Evolutionary conservation across 2,888 invertebrate genomes (phyloP), one percentile per base, ranked within the genome.

Genomic region (Cephonodes hylas): DNA sequence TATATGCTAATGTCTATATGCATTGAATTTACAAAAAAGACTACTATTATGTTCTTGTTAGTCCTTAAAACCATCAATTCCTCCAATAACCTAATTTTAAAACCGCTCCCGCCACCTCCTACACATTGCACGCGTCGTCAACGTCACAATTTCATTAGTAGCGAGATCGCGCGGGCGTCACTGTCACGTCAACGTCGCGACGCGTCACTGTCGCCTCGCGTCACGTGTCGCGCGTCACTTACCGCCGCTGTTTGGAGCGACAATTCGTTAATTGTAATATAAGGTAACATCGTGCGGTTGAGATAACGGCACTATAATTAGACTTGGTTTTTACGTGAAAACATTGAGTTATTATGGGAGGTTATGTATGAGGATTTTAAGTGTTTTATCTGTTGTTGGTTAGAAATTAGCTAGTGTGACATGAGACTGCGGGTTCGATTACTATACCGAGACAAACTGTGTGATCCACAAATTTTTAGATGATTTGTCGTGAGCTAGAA

Each of bases 71-170:
- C n/a, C 2, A 4, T 38, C 8, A 4, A 38, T 8, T 13, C 22
- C 1, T 22, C 6, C 6, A 27, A 5, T 25, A 53, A 15, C 2
- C 1, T 18, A 22, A 45, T 27, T 7, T 13, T 25, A 20, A 56
- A 2, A 3, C 15, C 10, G 15, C 22, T 31, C 0, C 48, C 75
- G 75, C 77, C 64, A 0, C 0, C 46, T 62, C 74, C 68, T 38
- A 2, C 6, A 15, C 0, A 70, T 76, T 66, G 42, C 60, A 45
- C 64, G 67, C 23, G 59, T 64, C 68, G 64, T 73, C 77, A 81
- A 77, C 83, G 88, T 88, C 87, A 91, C 88, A 91, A 89, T 89
- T 91, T 89, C 89, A 90, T 91, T 91, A 89, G 83, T 74, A 79
- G 71, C 73, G 79, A 73, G 83, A 83, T 77, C 76, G 77, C 59